Evolutionary conservation across 2,113 vertebrate genomes (phyloP).

Genomic region (Dromiciops gliroides): DNA sequence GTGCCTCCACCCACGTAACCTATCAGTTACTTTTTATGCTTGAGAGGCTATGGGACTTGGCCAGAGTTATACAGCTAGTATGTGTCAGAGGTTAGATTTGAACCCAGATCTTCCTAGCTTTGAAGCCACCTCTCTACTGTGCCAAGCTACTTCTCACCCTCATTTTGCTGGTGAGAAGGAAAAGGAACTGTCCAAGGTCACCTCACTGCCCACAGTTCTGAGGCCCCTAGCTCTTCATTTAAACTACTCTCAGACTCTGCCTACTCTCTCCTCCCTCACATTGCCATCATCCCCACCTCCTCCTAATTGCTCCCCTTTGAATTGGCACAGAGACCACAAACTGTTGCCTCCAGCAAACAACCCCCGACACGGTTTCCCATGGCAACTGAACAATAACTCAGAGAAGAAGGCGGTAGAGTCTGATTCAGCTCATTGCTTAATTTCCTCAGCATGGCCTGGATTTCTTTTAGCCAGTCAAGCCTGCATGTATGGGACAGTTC

Average conservation of each 20-base stretch:
- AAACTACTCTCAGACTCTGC: not conserved
- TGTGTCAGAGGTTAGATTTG: not conserved
- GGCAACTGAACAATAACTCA: not conserved
- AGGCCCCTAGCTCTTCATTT: not conserved
- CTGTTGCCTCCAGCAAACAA: not conserved
- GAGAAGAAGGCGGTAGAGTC: not conserved
- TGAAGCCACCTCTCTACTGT: not conserved
- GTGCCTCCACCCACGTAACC: not conserved
- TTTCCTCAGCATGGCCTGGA: not conserved
- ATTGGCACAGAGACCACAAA: not conserved
- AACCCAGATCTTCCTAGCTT: not conserved
- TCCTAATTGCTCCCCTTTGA: not conserved
- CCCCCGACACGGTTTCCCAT: not conserved
- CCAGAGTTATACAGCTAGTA: not conserved
- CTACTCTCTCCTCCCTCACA: not conserved
- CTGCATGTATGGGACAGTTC: not conserved
- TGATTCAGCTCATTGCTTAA: not conserved
- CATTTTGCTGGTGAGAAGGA: not conserved
- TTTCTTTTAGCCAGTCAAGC: not conserved
- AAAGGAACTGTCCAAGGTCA: not conserved
- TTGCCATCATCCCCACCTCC: not conserved
- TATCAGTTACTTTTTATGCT: not conserved
- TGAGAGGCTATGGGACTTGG: not conserved
- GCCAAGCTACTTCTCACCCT: not conserved
- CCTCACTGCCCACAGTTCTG: not conserved